phyloP scores from a whole-genome alignment of 2,113 vertebrate genomes.

The Acanthisitta chloris region DNA sequence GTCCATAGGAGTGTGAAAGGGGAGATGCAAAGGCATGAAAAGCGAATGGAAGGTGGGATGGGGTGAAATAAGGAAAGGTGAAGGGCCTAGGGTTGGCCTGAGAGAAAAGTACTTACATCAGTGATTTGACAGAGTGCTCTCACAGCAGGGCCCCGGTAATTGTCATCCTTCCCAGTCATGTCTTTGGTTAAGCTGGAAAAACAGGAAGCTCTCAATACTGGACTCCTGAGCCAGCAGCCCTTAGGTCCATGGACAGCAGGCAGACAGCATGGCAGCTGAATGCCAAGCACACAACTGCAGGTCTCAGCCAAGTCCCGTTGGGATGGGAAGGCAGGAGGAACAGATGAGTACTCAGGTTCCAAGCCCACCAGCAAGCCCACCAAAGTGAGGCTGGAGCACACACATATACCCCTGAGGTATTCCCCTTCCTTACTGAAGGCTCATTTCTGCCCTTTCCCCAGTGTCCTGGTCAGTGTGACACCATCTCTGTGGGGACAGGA shows the following conservation, averaged over 20 bases:
- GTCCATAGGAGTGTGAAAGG: not conserved
- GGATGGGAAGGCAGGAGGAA: not conserved
- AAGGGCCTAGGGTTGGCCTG: not conserved
- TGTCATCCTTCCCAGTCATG: constrained; percentile 86
- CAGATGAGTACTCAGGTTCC: not conserved
- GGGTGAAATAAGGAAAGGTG: not conserved
- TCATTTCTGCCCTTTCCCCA: not conserved
- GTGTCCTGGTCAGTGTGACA: not conserved
- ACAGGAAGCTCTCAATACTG: not conserved
- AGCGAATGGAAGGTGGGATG: not conserved
- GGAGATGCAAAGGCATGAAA: not conserved
- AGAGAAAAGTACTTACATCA: constrained; percentile 72
- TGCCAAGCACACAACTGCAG: not conserved
- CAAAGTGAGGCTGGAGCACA: not conserved
- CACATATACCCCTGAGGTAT: not conserved
- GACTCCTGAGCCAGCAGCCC: not conserved
- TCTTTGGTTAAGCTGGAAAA: constrained; percentile 80
- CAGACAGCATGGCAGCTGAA: not conserved
- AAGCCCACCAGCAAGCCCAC: not conserved
- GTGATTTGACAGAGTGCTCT: constrained; percentile 82
- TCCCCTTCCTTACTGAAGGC: not conserved
- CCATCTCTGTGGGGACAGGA: rapidly evolving
- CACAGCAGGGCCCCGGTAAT: constrained; percentile 80
- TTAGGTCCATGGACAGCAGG: not conserved
- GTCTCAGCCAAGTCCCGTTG: not conserved